Base-by-base conservation (phyloP, 1,140 invertebrate species). In the Bombus soroeensis region DNA sequence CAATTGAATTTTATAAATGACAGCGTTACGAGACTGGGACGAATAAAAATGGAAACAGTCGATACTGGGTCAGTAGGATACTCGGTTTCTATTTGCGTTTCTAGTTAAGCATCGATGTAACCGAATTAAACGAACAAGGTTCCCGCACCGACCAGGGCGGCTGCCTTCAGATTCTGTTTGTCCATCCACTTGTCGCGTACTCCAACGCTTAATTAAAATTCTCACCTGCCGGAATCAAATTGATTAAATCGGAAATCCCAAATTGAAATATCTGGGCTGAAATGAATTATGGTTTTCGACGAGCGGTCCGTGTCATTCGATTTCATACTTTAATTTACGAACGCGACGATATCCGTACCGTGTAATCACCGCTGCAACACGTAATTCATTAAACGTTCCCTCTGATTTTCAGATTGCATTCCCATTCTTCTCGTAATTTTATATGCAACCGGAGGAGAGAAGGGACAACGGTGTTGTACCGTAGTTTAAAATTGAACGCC, bases 151-250 rank as follows among this genome's bases (percentile, higher is more conserved):
- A 66, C 13, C 81, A 25, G 74, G 62, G 64, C 76, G 43, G 5
- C 39, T 18, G 68, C 81, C 80, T 82, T n/a, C 13, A 66, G 66
- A 34, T 71, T 76, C 57, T 75, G 43, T 89, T 89, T 89, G 80
- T 59, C 43, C 34, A 13, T 80, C 18, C 39, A 9, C 25, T n/a
- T 47, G 18, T 28, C 28, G 34, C 62, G 59, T 75, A 53, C 18
- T 2, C 25, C 64, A 43, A n/a, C 64, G 85, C 39, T 89, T 89
- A 87, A 89, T 89, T 89, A 89, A 89, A 89, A 89, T 89, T 83
- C 80, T 81, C 88, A 68, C 78, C 71, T 34, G 6, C 32, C 22
- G 12, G 70, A 81, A 85, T 68, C 57, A 22, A 15, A 18, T 9
- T 10, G 70, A 74, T 66, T 39, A 43, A 64, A 81, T 34, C 34